A percentile compares a stretch with the other conserved stretches of the same genome.
These are phyloP conservation scores for Amphiprion ocellaris DNA, from an alignment of 2,113 vertebrate species.

Conservation along the genomic window DNA sequence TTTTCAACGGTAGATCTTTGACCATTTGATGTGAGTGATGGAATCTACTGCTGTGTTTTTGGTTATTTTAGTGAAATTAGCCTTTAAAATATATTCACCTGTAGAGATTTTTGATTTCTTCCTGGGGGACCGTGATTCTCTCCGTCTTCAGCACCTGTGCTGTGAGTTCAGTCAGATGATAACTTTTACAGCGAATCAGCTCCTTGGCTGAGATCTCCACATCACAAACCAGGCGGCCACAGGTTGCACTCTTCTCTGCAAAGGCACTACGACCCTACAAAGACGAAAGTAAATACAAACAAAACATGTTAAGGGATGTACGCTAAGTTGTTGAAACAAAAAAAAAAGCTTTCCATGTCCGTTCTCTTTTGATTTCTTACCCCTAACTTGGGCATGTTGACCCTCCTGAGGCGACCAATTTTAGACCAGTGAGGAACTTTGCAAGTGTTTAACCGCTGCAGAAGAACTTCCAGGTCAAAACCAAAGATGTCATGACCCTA, in stretches of 20 bases:
- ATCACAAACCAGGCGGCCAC: slow-evolving; percentile 96
- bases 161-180: slow-evolving; percentile 93
- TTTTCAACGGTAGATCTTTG: neutral
- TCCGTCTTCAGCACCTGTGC: slow-evolving; percentile 92
- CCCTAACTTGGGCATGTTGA: slow-evolving; percentile 96
- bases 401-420: slow-evolving; percentile 93
- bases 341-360: rapidly evolving
- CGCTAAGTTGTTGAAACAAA: neutral
- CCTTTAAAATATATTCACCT: slow-evolving; percentile 79
- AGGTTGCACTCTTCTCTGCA: slow-evolving; percentile 95
- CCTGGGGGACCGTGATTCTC: slow-evolving; percentile 85
- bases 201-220: slow-evolving; percentile 97
- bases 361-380: slow-evolving; percentile 80
- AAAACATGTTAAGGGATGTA: neutral
- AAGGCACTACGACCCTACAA: slow-evolving; percentile 92
- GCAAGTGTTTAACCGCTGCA: slow-evolving; percentile 93
- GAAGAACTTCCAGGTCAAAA: slow-evolving; percentile 96
- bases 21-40: neutral
- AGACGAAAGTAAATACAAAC: too few relatives aligned
- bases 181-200: slow-evolving; percentile 97
- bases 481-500: slow-evolving; percentile 99
- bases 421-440: slow-evolving; percentile 99
- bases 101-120: slow-evolving; percentile 91
- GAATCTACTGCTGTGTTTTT: neutral
- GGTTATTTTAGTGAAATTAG: neutral